Evolutionary conservation across 53 echinoderm and acorn worm species (phyloP), one percentile per base, ranked within the genome.

Genomic region (Actinopyga echinites): DNA sequence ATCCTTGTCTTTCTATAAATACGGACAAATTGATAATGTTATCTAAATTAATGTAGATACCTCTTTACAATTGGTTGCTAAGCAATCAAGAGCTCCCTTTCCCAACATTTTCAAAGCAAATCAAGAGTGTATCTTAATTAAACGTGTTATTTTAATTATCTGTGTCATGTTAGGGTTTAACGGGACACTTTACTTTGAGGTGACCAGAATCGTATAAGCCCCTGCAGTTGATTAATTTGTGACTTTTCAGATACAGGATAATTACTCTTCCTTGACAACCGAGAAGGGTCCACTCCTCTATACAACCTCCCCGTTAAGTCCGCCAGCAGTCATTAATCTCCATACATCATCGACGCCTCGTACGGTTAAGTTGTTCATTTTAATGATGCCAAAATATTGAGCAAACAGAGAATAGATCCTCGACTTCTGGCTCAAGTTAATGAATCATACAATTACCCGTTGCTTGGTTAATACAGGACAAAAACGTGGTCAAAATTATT

Each of bases 91-190:
- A 45, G 71, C 71, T 71, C 45, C 44, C 44, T n/a, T 13, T 43
- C n/a, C 42, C 23, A 28, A 40, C 17, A 49, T 49, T 71, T 40
- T 32, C 40, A 45, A 71, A 42, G 25, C 12, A 42, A 71, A 36
- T 36, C 24, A 71, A 71, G 71, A 43, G 26, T 28, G 40, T 24
- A 26, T 71, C 71, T 71, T 71, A 71, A 71, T 71, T 71, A 71
- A 71, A 71, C 71, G 71, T 71, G 71, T 71, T 71, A 71, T 71
- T 71, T 71, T 71, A 71, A 71, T 71, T 71, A 71, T 71, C 71
- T 42, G 71, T 44, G 25, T 71, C 71, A 43, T 71, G 71, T 44
- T 43, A 25, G 42, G 71, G 40, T 71, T 71, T 65, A 43, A 22
- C 23, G 71, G 43, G 71, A 40, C 44, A 71, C 71, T 71, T 44